Evolutionary conservation across 2,797 vertebrate species (phyloP).

Genomic region (Enteromius argenteus): DNA sequence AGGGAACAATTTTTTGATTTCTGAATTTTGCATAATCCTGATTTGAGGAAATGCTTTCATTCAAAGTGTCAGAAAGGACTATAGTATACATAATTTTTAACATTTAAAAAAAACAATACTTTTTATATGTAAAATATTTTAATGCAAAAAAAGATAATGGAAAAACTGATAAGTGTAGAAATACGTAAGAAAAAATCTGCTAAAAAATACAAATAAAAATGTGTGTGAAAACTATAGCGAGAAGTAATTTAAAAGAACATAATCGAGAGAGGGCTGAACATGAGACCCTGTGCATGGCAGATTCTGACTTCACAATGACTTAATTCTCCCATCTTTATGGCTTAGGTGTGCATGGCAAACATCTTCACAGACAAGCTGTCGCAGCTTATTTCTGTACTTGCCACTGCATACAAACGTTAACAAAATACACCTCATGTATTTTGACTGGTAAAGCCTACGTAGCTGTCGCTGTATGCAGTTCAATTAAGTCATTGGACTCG

Average conservation of each 20-base stretch:
- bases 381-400: slow-evolving; percentile 53
- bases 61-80: not conserved
- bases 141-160: no score
- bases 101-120: no score
- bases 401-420: slow-evolving; percentile 61
- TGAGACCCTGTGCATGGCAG: slow-evolving; percentile 50
- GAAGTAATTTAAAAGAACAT: slow-evolving; percentile 1
- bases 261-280: not conserved
- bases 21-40: not conserved
- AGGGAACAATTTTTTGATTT: not conserved
- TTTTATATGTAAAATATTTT: not conserved
- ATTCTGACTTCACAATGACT: slow-evolving; percentile 50
- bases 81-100: not conserved
- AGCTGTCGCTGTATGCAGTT: slow-evolving; percentile 60
- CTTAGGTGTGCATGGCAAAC: slow-evolving; percentile 62
- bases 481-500: slow-evolving; percentile 63
- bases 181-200: not conserved
- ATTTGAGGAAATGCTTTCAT: not conserved
- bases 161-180: not conserved
- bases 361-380: slow-evolving; percentile 51
- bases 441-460: slow-evolving; percentile 49
- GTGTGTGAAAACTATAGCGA: not conserved
- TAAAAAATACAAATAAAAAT: not conserved
- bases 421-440: slow-evolving; percentile 65
- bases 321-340: slow-evolving; percentile 54